A percentile compares a stretch with the other conserved stretches of the same genome.
Conservation (phyloP, 2,113 vertebrate species). For the Phyllostomus discolor region DNA sequence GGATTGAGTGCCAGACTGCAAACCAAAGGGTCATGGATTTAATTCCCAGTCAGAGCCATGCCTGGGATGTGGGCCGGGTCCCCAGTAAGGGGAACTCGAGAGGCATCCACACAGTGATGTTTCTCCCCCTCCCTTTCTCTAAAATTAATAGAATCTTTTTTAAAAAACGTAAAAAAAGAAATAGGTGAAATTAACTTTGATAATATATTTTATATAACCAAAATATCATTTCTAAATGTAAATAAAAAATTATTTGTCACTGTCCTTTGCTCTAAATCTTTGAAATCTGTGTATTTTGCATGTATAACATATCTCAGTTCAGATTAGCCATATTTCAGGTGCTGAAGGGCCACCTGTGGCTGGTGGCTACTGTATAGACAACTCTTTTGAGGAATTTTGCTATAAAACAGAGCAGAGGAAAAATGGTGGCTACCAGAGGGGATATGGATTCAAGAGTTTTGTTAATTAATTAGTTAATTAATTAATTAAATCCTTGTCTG, state of each 20-base stretch:
- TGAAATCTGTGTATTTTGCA: background rate
- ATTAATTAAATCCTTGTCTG: too few species aligned
- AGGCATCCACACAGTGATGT: too few species aligned
- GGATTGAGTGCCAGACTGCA: too few species aligned
- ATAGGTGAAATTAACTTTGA: background rate
- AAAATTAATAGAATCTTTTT: too few species aligned
- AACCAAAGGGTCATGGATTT: too few species aligned
- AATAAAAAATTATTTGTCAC: background rate
- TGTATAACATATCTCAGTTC: background rate
- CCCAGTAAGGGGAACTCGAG: too few species aligned
- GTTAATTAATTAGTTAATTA: background rate
- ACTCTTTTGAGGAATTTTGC: background rate
- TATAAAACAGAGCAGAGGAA: background rate
- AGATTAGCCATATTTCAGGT: background rate
- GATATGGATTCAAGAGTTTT: background rate
- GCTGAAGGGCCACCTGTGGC: background rate
- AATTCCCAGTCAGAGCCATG: too few species aligned
- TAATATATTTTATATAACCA: background rate
- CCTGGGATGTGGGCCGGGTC: too few species aligned
- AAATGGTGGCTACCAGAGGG: background rate
- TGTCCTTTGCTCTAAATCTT: background rate
- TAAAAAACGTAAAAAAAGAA: background rate
- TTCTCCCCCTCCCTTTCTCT: too few species aligned
- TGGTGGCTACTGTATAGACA: background rate
- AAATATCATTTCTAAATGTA: background rate